Base-by-base conservation (phyloP, 2,113 vertebrate species). In the Grammomys surdaster region DNA sequence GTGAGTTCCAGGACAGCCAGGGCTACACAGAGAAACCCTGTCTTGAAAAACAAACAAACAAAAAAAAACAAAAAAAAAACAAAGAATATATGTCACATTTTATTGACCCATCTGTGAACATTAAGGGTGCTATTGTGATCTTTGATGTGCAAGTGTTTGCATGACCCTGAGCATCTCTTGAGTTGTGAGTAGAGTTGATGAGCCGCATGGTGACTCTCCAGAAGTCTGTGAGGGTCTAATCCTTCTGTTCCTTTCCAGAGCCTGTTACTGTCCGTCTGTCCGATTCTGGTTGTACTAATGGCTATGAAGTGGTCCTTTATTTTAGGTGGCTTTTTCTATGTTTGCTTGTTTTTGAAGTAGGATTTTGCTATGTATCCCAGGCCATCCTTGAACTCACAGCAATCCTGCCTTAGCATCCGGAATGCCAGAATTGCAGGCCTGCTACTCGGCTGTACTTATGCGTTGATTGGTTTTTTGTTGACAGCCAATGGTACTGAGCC, bases 211-310 rank as follows among this genome's bases (percentile, higher is more conserved):
- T 67, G 65, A 5, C 3, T 22, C 80, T 94, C 7, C 54, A 91
- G 72, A 63, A 87, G 28, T 67, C 12, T 60, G 9, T n/a, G 69
- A 63, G 36, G 60, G 63, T 69, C 3, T n/a, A 26, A 0, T 80
- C 73, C 76, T 22, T 67, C 4, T n/a, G 20, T 75, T 56, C 36
- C 3, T 94, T 9, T 87, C 8, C 24, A 54, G 2, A 3, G 14
- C 26, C 40, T 81, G n/a, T 92, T 87, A 60, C 65, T 95, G 8
- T 89, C 26, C 19, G 36, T 78, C 56, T 93, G 13, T 91, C 43
- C 90, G 81, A 67, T 81, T 90, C 16, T 85, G 31, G 40, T 16
- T 19, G 1, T 96, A 75, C 63, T 46, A 10, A 69, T 88, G 36
- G 43, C 20, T 90, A 26, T 73, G 36, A 87, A 67, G 31, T 80